Conservation (phyloP, 2,888 invertebrate genomes). For the Volucella inflata region DNA sequence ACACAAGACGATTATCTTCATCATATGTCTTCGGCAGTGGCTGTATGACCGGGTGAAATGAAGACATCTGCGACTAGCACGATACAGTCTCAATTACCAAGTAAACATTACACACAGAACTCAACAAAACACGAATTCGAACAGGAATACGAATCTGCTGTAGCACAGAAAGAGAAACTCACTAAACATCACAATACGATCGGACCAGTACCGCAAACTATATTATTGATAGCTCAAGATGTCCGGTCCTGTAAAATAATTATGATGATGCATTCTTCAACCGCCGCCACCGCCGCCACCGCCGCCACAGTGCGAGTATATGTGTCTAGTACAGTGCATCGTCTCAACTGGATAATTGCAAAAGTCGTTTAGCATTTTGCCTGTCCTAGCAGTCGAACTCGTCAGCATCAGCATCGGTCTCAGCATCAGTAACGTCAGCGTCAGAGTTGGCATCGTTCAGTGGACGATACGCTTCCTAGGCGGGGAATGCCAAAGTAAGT, state of each 20-base stretch:
- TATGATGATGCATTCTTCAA: constrained; percentile 73
- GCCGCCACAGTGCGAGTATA: neutral
- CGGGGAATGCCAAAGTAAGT: constrained; percentile 70
- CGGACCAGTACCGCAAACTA: constrained; percentile 53
- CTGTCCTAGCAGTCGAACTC: constrained; percentile 39
- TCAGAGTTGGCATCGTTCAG: constrained; percentile 23
- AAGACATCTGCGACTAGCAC: constrained; percentile 72
- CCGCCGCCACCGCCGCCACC: constrained; percentile 33
- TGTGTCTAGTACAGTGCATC: neutral
- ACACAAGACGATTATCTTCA: constrained; percentile 53
- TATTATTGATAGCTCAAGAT: constrained; percentile 75
- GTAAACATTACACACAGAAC: constrained; percentile 56
- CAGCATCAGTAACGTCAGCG: constrained; percentile 22
- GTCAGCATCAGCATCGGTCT: constrained; percentile 36
- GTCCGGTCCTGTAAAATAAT: constrained; percentile 75
- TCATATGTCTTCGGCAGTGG: constrained; percentile 19
- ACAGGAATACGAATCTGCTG: neutral
- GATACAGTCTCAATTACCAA: constrained; percentile 72
- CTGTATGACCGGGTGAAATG: constrained; percentile 32
- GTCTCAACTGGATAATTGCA: constrained; percentile 73
- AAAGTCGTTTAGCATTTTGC: constrained; percentile 75
- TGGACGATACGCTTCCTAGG: constrained; percentile 39
- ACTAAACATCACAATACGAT: constrained; percentile 70
- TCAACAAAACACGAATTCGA: constrained; percentile 34
- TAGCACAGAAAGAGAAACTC: constrained; percentile 49